Percentiles rank a stretch among this genome's conserved stretches.
These are phyloP conservation scores for Physeter macrocephalus DNA, from an alignment of 2,113 vertebrate genomes.

Conservation along the genomic window DNA sequence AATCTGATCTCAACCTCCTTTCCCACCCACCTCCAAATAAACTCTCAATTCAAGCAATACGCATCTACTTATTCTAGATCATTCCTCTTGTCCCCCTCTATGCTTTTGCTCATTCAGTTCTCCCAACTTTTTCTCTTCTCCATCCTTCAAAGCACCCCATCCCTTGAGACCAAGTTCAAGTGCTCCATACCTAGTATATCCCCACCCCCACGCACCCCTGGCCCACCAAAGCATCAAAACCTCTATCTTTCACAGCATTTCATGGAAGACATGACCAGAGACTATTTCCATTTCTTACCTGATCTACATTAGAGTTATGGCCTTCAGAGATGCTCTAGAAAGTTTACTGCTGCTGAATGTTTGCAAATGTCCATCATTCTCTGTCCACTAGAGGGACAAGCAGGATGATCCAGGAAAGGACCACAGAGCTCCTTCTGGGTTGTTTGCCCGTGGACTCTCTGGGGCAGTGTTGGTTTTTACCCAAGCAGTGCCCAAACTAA, in stretches of 20 bases:
- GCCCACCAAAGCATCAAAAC: not conserved
- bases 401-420: not conserved
- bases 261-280: not conserved
- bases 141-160: not conserved
- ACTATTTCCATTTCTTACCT: not conserved
- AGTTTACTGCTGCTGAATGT: not conserved
- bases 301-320: rapidly evolving
- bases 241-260: not conserved
- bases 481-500: not conserved
- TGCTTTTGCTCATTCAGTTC: not conserved
- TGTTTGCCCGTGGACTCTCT: not conserved
- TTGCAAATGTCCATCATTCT: not conserved
- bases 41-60: not conserved
- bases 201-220: not conserved
- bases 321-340: not conserved
- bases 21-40: not conserved
- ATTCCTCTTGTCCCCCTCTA: not conserved
- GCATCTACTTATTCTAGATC: no score
- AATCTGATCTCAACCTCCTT: not conserved
- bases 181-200: no score
- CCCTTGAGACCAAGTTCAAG: not conserved
- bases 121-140: not conserved
- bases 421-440: not conserved
- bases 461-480: not conserved
- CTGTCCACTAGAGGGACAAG: not conserved